Conservation (phyloP, 2,113 vertebrate genomes). For the Platysternon megacephalum region DNA sequence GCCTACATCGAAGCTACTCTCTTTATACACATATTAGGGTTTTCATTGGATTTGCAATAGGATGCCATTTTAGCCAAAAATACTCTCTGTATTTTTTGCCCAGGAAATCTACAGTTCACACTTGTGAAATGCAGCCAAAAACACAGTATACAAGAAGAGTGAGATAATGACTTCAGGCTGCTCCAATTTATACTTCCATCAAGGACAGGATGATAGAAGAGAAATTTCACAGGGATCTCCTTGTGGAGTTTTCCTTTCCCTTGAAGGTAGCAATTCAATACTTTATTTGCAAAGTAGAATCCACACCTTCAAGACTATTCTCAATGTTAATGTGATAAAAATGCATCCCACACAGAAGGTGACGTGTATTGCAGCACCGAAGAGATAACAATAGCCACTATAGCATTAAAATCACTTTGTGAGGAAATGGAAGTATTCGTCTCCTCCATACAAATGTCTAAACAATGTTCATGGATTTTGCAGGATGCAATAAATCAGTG, state of each 20-base stretch:
- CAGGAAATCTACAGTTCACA: neutral
- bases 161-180: neutral
- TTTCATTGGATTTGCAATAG: neutral
- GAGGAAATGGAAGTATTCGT: neutral
- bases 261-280: neutral
- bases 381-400: neutral
- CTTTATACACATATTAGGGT: neutral
- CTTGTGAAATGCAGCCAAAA: neutral
- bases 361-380: neutral
- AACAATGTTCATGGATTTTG: neutral
- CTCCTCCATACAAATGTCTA: neutral
- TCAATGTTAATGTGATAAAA: neutral
- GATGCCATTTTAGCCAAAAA: neutral
- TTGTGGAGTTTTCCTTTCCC: neutral
- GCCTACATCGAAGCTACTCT: neutral
- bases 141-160: neutral
- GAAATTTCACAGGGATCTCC: accelerated
- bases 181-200: neutral
- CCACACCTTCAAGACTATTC: neutral
- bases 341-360: neutral
- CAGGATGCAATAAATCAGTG: neutral
- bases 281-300: neutral
- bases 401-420: neutral
- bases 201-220: neutral
- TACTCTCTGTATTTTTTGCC: neutral